Evolutionary conservation across 2,888 invertebrate species (phyloP).

Genomic region (Nomada lathburiana): DNA sequence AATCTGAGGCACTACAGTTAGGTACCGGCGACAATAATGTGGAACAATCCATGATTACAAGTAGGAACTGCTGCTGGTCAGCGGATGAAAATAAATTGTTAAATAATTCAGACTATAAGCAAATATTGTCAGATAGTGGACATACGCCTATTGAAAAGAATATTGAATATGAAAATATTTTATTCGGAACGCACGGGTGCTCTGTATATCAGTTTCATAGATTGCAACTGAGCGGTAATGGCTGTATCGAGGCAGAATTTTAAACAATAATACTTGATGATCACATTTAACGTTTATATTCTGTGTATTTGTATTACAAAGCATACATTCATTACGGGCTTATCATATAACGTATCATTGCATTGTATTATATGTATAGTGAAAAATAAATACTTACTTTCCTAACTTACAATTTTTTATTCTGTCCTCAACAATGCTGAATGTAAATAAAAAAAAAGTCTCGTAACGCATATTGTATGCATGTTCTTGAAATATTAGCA

Average conservation of each 20-base stretch:
- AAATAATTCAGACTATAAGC: conserved; percentile 61
- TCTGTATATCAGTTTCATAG: conserved; percentile 85
- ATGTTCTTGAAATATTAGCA: not conserved
- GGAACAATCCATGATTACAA: conserved; percentile 38
- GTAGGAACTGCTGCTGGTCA: conserved; percentile 66
- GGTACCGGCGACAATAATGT: conserved; percentile 46
- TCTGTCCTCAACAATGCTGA: conserved; percentile 19
- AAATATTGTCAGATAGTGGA: conserved; percentile 49
- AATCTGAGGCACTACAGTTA: conserved; percentile 74
- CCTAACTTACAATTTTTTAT: conserved; percentile 65
- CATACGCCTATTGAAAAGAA: conserved; percentile 57
- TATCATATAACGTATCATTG: conserved; percentile 53
- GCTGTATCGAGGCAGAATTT: conserved; percentile 74
- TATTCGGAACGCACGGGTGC: conserved; percentile 88
- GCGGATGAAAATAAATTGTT: conserved; percentile 75
- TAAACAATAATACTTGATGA: conserved; percentile 56
- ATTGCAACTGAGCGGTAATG: conserved; percentile 68
- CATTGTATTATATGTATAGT: conserved; percentile 64
- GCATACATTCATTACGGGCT: conserved; percentile 62
- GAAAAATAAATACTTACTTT: conserved; percentile 81
- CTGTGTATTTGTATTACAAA: conserved; percentile 67
- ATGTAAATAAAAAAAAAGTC: conserved; percentile 14
- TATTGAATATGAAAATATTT: conserved; percentile 85
- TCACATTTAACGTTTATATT: conserved; percentile 52
- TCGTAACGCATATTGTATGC: not conserved